Evolutionary conservation across 2,797 vertebrate species (phyloP), one percentile per base, ranked within the genome.

Genomic region (Microctenopoma lineatum): DNA sequence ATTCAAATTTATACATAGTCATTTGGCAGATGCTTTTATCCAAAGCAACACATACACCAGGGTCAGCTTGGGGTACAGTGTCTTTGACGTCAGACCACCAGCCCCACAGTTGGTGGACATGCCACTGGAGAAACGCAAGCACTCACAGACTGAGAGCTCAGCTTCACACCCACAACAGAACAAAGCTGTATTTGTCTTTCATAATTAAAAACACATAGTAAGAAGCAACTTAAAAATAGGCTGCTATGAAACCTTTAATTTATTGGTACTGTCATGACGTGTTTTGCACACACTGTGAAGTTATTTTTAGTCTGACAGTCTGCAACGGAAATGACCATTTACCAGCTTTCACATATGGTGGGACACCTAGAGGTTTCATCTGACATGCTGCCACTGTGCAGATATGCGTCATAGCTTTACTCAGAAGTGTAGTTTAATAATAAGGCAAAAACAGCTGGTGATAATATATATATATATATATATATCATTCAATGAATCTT

Each of bases 281-380:
- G 38, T 55, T 60, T 41, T 25, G 29, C 27, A 65, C 13, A 15
- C 34, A 14, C 42, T 13, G 27, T 21, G 16, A 47, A 32, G 48
- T 36, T 41, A 61, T 16, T 48, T 60, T 70, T 15, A 51, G 58
- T 45, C 4, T 0, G 25, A 45, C 12, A 26, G 2, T 1, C 3
- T 32, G 6, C 3, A 55, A 11, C 4, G 34, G 59, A 77, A 77
- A 44, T 18, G 41, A 42, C 45, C 14, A 26, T 34, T 60, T 58
- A 21, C 15, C 32, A 44, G 16, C 57, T 36, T 63, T 63, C 57
- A 52, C 36, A 50, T 51, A 27, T 52, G 51, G 46, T 51, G 21
- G 8, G n/a, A 16, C 29, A 29, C 6, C 14, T n/a, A 46, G 38
- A 48, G 27, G 38, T 18, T 39, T 6, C 9, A 41, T 48, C 6